phyloP scores from a whole-genome alignment of 2,797 vertebrate genomes.

The Aldrovandia affinis region DNA sequence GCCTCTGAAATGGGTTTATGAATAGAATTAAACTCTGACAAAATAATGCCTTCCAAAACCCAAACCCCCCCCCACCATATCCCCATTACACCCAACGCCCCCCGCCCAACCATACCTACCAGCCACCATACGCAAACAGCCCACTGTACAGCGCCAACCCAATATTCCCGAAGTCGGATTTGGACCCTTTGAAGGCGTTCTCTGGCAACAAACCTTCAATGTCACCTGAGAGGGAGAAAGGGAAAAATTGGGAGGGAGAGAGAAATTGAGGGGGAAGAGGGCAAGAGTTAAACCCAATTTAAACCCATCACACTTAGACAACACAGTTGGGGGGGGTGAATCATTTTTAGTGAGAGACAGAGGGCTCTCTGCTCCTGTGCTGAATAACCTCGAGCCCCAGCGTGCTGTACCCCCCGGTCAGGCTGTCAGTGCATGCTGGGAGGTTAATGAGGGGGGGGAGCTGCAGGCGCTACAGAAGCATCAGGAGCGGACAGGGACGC shows the following conservation, averaged over 20 bases:
- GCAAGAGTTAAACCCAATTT: background rate
- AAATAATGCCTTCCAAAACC: background rate
- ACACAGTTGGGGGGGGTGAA: background rate
- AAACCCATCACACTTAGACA: background rate
- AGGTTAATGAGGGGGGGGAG: background rate
- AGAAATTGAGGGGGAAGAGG: background rate
- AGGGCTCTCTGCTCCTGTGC: background rate
- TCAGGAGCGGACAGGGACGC: background rate
- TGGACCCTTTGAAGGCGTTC: conserved; percentile 85
- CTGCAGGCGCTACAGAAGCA: background rate
- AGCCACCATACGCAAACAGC: conserved; percentile 96
- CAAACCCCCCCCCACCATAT: background rate
- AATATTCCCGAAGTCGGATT: conserved; percentile 82
- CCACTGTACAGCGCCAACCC: conserved; percentile 94
- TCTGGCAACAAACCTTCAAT: conserved; percentile 75
- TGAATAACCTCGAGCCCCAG: background rate
- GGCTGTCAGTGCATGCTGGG: background rate
- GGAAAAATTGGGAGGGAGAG: background rate
- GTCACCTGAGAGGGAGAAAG: conserved; percentile 66
- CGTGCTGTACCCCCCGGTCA: background rate
- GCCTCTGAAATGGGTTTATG: background rate
- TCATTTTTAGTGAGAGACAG: background rate
- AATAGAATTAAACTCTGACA: background rate
- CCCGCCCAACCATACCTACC: conserved; percentile 72
- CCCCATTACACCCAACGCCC: background rate